Conservation (phyloP, 2,113 vertebrate genomes). For the Channa argus region DNA sequence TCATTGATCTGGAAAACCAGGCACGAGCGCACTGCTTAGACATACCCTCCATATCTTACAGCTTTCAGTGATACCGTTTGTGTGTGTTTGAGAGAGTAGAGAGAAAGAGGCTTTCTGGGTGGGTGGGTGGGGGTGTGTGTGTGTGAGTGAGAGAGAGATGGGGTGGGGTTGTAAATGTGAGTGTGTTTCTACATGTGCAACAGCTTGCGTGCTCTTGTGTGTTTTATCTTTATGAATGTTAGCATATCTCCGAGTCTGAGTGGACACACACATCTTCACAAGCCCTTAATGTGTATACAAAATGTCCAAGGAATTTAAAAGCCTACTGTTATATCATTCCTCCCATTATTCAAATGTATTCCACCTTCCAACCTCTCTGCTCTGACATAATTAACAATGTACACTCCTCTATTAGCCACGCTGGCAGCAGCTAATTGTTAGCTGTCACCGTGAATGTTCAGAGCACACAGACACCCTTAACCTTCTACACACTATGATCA, state of each 20-base stretch:
- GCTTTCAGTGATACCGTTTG: constrained; percentile 32
- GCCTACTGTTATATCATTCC: constrained; percentile 55
- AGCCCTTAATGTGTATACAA: constrained; percentile 48
- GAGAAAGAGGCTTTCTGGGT: constrained; percentile 3
- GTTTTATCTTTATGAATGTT: constrained; percentile 47
- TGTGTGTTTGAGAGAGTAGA: constrained; percentile 14
- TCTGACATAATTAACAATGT: constrained; percentile 80
- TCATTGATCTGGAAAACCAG: constrained; percentile 90
- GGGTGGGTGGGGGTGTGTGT: constrained; percentile 21
- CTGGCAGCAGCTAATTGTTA: constrained; percentile 78
- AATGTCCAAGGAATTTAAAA: constrained; percentile 52
- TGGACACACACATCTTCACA: constrained; percentile 40
- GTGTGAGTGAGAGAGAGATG: constrained; percentile 14
- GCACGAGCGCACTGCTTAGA: constrained; percentile 85
- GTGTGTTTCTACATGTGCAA: constrained; percentile 19
- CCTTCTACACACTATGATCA: constrained; percentile 22
- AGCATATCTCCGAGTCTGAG: constrained; percentile 22
- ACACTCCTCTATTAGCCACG: constrained; percentile 78
- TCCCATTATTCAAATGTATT: constrained; percentile 82
- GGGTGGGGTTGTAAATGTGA: constrained; percentile 14
- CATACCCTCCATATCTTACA: constrained; percentile 67
- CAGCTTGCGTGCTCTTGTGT: constrained; percentile 28
- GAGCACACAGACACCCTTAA: constrained; percentile 59
- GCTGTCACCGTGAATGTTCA: constrained; percentile 77
- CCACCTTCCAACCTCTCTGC: constrained; percentile 76